phyloP scores from a whole-genome alignment of 1,140 invertebrate species.

The Magallana ariakensis region DNA sequence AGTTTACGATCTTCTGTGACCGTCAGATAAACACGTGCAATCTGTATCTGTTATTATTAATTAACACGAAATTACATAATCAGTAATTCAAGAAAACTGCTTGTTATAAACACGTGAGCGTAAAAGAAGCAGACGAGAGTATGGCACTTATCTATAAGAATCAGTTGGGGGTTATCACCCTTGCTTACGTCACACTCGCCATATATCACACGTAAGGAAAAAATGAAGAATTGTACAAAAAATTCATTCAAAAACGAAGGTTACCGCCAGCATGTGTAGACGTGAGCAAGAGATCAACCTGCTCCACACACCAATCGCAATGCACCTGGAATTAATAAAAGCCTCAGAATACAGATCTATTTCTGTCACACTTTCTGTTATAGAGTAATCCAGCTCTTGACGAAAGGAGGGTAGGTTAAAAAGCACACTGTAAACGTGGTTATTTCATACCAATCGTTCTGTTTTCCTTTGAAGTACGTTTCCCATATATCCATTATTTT shows the following conservation, averaged over 20 bases:
- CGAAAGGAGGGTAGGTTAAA: neutral
- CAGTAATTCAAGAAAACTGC: neutral
- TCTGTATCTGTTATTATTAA: neutral
- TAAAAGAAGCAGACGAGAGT: constrained; percentile 17
- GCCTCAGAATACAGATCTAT: neutral
- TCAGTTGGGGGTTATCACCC: neutral
- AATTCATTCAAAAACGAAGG: constrained; percentile 10
- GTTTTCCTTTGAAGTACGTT: neutral
- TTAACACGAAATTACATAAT: neutral
- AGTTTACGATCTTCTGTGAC: too few relatives aligned
- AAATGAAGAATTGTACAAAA: neutral
- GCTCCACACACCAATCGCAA: neutral
- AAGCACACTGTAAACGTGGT: too few relatives aligned
- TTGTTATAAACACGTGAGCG: neutral
- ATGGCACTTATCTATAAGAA: constrained; percentile 8
- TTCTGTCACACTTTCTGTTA: neutral
- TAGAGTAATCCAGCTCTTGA: neutral
- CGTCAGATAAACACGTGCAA: too few relatives aligned
- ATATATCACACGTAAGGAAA: neutral
- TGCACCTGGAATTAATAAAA: constrained; percentile 7
- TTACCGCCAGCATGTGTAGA: neutral
- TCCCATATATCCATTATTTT: neutral
- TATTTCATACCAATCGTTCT: too few relatives aligned
- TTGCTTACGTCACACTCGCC: constrained; percentile 7
- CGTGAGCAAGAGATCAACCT: neutral